Base-by-base conservation (phyloP, 2,113 vertebrate species). In the Recurvirostra avosetta region DNA sequence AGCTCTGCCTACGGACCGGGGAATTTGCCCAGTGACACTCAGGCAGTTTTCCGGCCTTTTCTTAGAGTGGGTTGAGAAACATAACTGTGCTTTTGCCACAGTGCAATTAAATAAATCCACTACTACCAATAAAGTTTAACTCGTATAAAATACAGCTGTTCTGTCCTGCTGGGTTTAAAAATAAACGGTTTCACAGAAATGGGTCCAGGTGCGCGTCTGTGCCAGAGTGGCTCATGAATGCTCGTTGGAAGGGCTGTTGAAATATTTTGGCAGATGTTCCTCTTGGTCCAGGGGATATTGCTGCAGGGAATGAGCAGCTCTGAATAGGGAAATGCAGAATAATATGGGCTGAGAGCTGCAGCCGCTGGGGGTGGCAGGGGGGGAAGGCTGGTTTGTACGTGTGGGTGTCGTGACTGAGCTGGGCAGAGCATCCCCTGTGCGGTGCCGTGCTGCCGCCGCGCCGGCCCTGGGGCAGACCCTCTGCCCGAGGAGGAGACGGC, bases 81-180 rank as follows among this genome's bases (percentile, higher is more conserved):
- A 10, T 8, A 52, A 56, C 8, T 6, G 11, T 47, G 53, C 72
- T 86, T 6, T 73, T 65, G 56, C 93, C 66, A 76, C 3, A 1
- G 27, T 2, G 71, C 82, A 85, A 36, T 88, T 71, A 85, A 86
- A 90, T 41, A 86, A 85, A 96, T 76, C 81, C 82, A 49, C 66
- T 43, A 5, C 62, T 43, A 63, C 84, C 52, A 25, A 19, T 85
- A 93, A 90, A 88, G 67, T 45, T 81, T 21, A 76, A 61, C 65
- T 34, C 78, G 92, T 55, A 12, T 79, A 79, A 92, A 94, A 85
- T 79, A 61, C 90, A 96, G 95, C 88, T 94, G 78, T 90, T 88
- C 58, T 36, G 52, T 66, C 85, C 91, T 78, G 71, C 74, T 88
- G 86, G 43, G 43, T 52, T 92, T 65, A 8, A 75, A 85, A 94